Evolutionary conservation across 2,888 invertebrate genomes (phyloP).

Genomic region (Pemphredon lugubris): DNA sequence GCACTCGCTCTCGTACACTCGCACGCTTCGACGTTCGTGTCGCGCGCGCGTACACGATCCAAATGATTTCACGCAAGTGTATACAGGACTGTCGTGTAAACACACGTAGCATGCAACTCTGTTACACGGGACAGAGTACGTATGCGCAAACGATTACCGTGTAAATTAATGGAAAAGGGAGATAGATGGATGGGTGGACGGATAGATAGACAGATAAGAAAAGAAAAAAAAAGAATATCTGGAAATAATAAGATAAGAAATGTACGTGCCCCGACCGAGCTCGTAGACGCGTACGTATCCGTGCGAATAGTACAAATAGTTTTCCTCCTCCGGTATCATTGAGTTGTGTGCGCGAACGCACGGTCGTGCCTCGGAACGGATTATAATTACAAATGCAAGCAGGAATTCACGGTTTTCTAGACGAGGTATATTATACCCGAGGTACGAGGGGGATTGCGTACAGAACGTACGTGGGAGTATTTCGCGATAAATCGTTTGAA

Average conservation of each 20-base stretch:
- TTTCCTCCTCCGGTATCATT: slow-evolving; percentile 13
- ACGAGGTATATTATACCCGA: slow-evolving; percentile 29
- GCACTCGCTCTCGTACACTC: no score
- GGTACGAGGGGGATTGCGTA: slow-evolving; percentile 2
- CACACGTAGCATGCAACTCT: slow-evolving; percentile 43
- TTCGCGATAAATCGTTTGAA: slow-evolving; percentile 1
- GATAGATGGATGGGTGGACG: no score
- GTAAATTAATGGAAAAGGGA: slow-evolving; percentile 54
- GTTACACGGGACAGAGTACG: slow-evolving; percentile 42
- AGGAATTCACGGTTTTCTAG: slow-evolving; percentile 51
- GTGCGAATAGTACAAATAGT: slow-evolving; percentile 23
- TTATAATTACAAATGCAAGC: slow-evolving; percentile 67
- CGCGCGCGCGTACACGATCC: slow-evolving; percentile 20
- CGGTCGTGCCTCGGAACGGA: slow-evolving; percentile 26
- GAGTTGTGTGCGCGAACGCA: not conserved
- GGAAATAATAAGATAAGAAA: slow-evolving; percentile 27
- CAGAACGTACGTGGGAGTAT: slow-evolving; percentile 5
- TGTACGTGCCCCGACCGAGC: slow-evolving; percentile 17
- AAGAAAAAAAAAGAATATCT: slow-evolving; percentile 32
- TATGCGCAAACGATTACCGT: slow-evolving; percentile 57
- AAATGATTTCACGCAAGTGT: slow-evolving; percentile 27
- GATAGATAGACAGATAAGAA: no score
- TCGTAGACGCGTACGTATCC: no score
- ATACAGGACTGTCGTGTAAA: slow-evolving; percentile 39
- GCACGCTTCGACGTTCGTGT: no score